Percentiles rank a stretch among this genome's conserved stretches.
These are phyloP conservation scores for Bergia puertoricense DNA, from an alignment of 92 coral and sea anemone genomes.

Conservation along the genomic window DNA sequence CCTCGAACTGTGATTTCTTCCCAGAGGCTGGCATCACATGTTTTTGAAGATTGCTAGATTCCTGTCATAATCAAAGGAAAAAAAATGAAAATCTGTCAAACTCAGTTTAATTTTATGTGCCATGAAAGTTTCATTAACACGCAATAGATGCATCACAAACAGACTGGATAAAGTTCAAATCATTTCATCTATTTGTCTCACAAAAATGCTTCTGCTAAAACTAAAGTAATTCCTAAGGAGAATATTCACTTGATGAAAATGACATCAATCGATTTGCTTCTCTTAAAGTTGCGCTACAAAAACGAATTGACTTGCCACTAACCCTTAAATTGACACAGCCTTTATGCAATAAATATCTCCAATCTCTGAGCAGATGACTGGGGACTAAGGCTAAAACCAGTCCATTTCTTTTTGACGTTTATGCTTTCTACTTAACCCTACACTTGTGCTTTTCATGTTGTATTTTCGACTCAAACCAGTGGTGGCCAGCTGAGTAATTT, in stretches of 20 bases:
- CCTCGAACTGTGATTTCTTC: slow-evolving; percentile 69
- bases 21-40: slow-evolving; percentile 61
- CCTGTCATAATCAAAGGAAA: slow-evolving; percentile 34
- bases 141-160: neutral
- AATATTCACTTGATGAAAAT: neutral
- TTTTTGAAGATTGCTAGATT: slow-evolving; percentile 57
- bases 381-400: too few relatives aligned
- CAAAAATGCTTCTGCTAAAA: neutral
- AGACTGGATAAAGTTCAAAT: too few relatives aligned
- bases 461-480: too few relatives aligned
- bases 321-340: too few relatives aligned
- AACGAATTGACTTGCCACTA: too few relatives aligned
- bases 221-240: neutral
- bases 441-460: too few relatives aligned
- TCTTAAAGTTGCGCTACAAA: neutral
- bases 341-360: too few relatives aligned
- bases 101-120: neutral
- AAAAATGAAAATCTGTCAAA: neutral
- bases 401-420: too few relatives aligned
- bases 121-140: neutral
- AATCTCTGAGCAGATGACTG: too few relatives aligned
- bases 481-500: too few relatives aligned
- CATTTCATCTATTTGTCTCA: neutral
- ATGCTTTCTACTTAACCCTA: too few relatives aligned
- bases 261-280: neutral